Percentiles rank a stretch among this genome's conserved stretches.
Conservation (phyloP, 1,140 invertebrate species). For the Diprion similis region DNA sequence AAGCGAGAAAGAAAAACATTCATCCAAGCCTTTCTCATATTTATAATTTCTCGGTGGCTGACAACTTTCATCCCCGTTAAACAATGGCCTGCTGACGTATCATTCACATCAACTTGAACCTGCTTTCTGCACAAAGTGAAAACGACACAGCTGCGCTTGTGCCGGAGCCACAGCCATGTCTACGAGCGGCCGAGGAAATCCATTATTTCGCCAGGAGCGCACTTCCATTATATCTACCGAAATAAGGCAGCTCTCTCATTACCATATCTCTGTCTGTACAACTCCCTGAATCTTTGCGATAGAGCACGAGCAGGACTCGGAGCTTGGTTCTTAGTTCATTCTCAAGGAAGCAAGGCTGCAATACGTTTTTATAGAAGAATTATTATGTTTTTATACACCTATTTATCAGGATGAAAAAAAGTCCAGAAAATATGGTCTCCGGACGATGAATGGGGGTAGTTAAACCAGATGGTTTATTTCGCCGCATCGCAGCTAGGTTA, state of each 20-base stretch:
- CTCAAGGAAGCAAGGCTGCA: no score
- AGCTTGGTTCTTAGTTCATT: no score
- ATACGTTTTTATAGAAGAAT: no score
- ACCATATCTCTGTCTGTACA: neutral
- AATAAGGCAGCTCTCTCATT: neutral
- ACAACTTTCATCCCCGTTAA: neutral
- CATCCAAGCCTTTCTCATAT: no score
- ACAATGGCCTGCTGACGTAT: neutral
- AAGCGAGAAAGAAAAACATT: no score
- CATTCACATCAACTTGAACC: neutral
- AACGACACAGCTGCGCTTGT: neutral
- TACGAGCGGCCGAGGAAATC: neutral
- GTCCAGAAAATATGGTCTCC: no score
- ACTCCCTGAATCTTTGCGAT: neutral
- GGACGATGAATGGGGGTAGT: neutral
- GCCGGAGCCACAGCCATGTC: neutral
- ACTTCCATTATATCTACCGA: neutral
- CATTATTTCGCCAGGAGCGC: neutral
- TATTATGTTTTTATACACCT: no score
- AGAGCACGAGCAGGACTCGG: neutral
- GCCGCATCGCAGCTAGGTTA: neutral
- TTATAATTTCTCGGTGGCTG: no score
- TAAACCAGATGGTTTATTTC: neutral
- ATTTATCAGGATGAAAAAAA: no score
- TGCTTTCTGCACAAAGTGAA: neutral